phyloP scores from a whole-genome alignment of 2,113 vertebrate genomes.

The Amphiprion percula region DNA sequence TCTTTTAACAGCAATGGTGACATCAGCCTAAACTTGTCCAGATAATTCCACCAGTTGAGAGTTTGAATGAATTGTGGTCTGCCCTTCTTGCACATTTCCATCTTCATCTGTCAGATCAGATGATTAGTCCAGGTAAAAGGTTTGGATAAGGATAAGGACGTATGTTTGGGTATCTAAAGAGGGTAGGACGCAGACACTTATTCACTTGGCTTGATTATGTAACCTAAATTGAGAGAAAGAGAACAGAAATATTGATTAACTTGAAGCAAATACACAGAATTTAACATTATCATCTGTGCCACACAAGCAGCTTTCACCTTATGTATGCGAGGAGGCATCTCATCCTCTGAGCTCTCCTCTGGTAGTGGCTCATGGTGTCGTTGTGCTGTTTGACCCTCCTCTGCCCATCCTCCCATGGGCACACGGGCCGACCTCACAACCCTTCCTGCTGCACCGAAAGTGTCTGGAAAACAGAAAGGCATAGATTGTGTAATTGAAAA shows the following conservation, averaged over 20 bases:
- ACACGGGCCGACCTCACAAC: conserved; percentile 88
- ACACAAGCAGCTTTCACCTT: conserved; percentile 83
- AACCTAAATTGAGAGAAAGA: conserved; percentile 55
- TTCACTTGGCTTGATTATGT: conserved; percentile 63
- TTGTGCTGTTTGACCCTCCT: conserved; percentile 84
- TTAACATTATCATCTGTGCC: background rate
- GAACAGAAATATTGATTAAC: background rate
- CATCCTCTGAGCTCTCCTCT: conserved; percentile 95
- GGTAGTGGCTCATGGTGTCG: conserved; percentile 91
- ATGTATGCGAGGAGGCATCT: conserved; percentile 93
- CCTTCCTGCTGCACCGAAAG: conserved; percentile 67
- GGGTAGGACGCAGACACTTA: background rate
- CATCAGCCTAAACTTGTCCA: conserved; percentile 1
- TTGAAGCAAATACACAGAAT: conserved; percentile 20
- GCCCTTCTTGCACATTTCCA: background rate
- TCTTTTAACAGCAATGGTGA: conserved; percentile 5
- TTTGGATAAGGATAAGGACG: background rate
- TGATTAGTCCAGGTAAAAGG: conserved; percentile 12
- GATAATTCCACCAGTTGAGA: conserved; percentile 10
- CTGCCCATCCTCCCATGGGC: conserved; percentile 96
- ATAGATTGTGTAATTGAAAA: background rate
- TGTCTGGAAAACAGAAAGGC: conserved; percentile 58
- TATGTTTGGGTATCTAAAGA: conserved; percentile 2
- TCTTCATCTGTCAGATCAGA: conserved; percentile 26
- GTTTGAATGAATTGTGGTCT: conserved; percentile 3